Percentiles rank a stretch among this genome's conserved stretches.
Evolutionary conservation across 2,888 invertebrate genomes (phyloP).

Genomic region (Nomada ruficornis): DNA sequence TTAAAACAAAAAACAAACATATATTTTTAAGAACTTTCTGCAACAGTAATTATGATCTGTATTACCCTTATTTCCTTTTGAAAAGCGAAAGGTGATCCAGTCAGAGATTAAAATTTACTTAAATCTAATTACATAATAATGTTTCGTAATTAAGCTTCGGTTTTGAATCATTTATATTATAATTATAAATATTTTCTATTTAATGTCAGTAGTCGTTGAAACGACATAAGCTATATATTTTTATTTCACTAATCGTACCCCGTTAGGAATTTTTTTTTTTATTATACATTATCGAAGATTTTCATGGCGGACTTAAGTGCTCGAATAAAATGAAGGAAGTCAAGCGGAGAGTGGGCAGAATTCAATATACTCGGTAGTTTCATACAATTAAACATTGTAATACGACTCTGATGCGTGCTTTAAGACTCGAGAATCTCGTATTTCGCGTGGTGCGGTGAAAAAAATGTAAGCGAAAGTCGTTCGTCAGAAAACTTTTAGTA

Average conservation of each 20-base stretch:
- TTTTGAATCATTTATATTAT: too few species aligned
- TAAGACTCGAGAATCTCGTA: slow-evolving; percentile 46
- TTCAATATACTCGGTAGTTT: slow-evolving; percentile 50
- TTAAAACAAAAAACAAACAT: too few species aligned
- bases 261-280: not conserved
- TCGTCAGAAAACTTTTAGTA: slow-evolving; percentile 33
- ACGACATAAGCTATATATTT: too few species aligned
- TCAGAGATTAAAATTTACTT: not conserved
- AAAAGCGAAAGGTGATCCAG: too few species aligned
- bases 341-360: slow-evolving; percentile 35
- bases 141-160: too few species aligned
- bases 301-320: not conserved
- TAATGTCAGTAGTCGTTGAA: too few species aligned
- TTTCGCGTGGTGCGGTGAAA: slow-evolving; percentile 44
- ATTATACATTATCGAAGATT: not conserved
- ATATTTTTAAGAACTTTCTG: too few species aligned
- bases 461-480: slow-evolving; percentile 48
- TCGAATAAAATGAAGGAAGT: slow-evolving; percentile 18
- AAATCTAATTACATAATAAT: not conserved
- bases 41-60: too few species aligned
- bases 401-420: slow-evolving; percentile 50
- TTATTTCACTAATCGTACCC: not conserved
- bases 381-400: slow-evolving; percentile 57
- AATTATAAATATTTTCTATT: too few species aligned
- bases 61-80: too few species aligned